These are phyloP conservation scores for Microdon myrmicae DNA, from an alignment of 2,888 invertebrate species.

Conservation along the genomic window DNA sequence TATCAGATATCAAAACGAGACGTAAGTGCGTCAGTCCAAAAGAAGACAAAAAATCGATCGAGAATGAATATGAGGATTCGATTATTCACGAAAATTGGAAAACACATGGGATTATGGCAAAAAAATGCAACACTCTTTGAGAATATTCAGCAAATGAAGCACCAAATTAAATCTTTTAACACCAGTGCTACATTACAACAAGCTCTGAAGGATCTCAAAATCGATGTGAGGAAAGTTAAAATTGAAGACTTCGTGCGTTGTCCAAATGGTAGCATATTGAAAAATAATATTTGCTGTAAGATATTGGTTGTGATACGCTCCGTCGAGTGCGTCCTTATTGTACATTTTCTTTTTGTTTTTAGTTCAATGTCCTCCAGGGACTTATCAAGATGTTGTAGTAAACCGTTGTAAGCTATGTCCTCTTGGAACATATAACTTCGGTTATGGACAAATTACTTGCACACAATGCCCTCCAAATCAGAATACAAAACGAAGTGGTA, in stretches of 20 bases:
- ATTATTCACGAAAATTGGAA: constrained; percentile 54
- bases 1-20: constrained; percentile 39
- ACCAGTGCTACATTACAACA: constrained; percentile 51
- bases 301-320: constrained; percentile 11
- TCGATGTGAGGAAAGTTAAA: constrained; percentile 54
- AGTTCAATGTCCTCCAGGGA: constrained; percentile 75
- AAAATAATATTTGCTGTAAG: constrained; percentile 71
- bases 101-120: constrained; percentile 57
- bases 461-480: constrained; percentile 70
- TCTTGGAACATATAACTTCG: constrained; percentile 72
- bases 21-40: neutral
- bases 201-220: constrained; percentile 49
- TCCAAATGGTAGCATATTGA: constrained; percentile 69
- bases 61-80: constrained; percentile 52
- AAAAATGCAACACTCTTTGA: constrained; percentile 57
- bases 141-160: constrained; percentile 53
- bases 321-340: neutral
- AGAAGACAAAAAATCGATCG: constrained; percentile 25
- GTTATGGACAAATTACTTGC: constrained; percentile 70
- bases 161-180: constrained; percentile 49
- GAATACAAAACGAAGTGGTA: constrained; percentile 70
- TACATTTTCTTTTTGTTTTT: constrained; percentile 39
- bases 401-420: constrained; percentile 72
- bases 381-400: constrained; percentile 70
- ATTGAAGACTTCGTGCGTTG: constrained; percentile 63